Evolutionary conservation across 92 coral and sea anemone species (phyloP).

Genomic region (Porites lobata): DNA sequence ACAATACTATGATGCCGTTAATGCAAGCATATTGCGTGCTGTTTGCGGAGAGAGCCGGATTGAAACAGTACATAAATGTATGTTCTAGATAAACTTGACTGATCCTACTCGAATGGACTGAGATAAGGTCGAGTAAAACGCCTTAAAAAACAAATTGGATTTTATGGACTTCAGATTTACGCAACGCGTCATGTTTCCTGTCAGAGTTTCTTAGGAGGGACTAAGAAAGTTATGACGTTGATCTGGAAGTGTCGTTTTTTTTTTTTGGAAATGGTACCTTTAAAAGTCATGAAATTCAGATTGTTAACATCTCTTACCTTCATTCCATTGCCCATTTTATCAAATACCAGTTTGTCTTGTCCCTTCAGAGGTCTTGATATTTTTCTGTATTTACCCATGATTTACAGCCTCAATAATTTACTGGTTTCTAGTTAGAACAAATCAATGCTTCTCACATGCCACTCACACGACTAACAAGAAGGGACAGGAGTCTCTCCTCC

Average conservation of each 20-base stretch:
- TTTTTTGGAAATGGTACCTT: too few species aligned
- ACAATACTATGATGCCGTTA: background rate
- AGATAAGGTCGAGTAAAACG: background rate
- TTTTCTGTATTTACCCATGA: background rate
- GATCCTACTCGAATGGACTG: constrained; percentile 5
- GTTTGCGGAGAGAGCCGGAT: background rate
- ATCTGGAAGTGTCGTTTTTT: background rate
- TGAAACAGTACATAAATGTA: background rate
- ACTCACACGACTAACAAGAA: background rate
- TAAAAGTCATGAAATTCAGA: background rate
- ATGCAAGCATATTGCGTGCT: background rate
- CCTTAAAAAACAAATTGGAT: constrained; percentile 34
- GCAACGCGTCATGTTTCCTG: background rate
- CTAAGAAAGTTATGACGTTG: background rate
- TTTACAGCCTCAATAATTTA: background rate
- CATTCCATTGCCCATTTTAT: background rate
- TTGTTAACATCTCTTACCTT: background rate
- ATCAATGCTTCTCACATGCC: background rate
- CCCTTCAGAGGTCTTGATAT: background rate
- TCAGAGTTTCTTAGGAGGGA: background rate
- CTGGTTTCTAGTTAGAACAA: background rate
- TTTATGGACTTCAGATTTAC: background rate
- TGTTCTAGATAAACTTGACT: background rate
- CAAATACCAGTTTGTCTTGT: background rate
- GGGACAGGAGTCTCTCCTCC: background rate